phyloP scores from a whole-genome alignment of 2,113 vertebrate genomes.

The Zonotrichia leucophrys region DNA sequence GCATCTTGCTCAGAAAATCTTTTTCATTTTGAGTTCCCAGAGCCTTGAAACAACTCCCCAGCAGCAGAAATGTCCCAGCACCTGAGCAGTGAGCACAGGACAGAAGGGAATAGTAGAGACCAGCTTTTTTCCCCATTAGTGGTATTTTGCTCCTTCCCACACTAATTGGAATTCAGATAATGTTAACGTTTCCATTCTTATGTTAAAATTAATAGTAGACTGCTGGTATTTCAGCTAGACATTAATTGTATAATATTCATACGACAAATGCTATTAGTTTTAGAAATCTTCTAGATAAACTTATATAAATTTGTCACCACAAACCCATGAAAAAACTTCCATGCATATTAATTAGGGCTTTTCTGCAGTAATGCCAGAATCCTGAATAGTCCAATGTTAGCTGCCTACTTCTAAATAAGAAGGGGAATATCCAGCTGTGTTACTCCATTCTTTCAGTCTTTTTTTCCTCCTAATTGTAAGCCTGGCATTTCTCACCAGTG shows the following conservation, averaged over 20 bases:
- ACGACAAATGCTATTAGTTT: constrained; percentile 60
- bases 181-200: constrained; percentile 54
- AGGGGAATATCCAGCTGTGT: constrained; percentile 8
- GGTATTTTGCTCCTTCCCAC: constrained; percentile 30
- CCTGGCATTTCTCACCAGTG: neutral
- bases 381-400: neutral
- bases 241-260: constrained; percentile 62
- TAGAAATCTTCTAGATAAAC: constrained; percentile 64
- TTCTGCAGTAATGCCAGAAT: constrained; percentile 20
- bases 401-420: constrained; percentile 18
- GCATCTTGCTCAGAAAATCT: neutral
- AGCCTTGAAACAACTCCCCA: neutral
- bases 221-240: constrained; percentile 55
- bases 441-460: neutral
- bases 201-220: constrained; percentile 64
- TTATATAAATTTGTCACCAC: constrained; percentile 67
- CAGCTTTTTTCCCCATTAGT: neutral
- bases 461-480: neutral
- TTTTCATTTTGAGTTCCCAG: neutral
- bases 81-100: neutral
- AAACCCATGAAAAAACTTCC: constrained; percentile 38
- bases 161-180: constrained; percentile 53
- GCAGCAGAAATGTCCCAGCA: neutral
- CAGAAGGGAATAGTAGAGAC: neutral
- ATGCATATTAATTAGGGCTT: constrained; percentile 43